Percentiles rank a stretch among this genome's conserved stretches.
These are phyloP conservation scores for Psammodynastes pulverulentus DNA, from an alignment of 2,113 vertebrate genomes.

Conservation along the genomic window DNA sequence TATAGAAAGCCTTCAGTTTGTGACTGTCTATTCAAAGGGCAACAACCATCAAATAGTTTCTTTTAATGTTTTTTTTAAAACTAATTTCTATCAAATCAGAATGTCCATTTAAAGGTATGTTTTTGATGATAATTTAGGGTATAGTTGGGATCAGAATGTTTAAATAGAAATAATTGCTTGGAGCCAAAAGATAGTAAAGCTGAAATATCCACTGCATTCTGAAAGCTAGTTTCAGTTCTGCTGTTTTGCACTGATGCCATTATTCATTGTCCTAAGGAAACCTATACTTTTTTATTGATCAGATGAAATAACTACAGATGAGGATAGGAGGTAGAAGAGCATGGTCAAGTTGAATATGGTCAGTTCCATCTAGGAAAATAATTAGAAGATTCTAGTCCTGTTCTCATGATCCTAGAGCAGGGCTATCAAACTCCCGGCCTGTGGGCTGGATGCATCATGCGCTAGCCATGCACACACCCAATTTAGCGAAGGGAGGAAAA, in stretches of 20 bases:
- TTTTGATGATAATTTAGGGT: background rate
- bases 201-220: background rate
- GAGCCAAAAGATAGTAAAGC: background rate
- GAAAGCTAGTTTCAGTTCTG: background rate
- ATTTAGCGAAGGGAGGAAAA: too few relatives aligned
- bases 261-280: background rate
- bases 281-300: background rate
- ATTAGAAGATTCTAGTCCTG: background rate
- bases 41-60: background rate
- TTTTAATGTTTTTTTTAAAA: conserved; percentile 34
- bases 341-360: background rate
- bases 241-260: background rate
- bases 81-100: background rate
- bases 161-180: conserved; percentile 37
- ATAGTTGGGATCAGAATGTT: background rate
- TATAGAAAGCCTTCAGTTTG: conserved; percentile 1
- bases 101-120: background rate
- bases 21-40: background rate
- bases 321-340: background rate
- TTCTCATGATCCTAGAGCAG: background rate
- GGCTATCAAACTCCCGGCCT: too few relatives aligned
- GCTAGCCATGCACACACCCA: too few relatives aligned
- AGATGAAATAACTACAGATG: background rate
- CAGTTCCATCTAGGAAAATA: background rate
- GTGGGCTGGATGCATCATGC: too few relatives aligned